Evolutionary conservation across 2,797 vertebrate species (phyloP).

Genomic region (Channallabes apus): DNA sequence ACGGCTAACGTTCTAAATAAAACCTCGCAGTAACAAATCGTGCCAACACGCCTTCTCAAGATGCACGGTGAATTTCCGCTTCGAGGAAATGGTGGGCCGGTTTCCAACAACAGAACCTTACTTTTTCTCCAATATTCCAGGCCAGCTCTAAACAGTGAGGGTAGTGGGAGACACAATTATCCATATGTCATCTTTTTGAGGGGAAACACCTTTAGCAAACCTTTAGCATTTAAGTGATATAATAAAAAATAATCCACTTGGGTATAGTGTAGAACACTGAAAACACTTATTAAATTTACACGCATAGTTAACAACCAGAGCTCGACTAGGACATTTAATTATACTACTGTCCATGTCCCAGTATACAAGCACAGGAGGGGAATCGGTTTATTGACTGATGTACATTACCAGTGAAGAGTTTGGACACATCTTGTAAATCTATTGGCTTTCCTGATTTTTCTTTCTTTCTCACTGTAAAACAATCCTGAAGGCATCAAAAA

Average conservation of each 20-base stretch:
- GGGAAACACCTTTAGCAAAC: background rate
- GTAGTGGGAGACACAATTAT: background rate
- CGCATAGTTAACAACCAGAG: too few relatives aligned
- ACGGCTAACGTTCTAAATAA: background rate
- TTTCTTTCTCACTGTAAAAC: too few relatives aligned
- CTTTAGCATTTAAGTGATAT: conserved; percentile 4
- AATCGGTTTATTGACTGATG: too few relatives aligned
- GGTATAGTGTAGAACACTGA: background rate
- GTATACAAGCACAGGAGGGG: too few relatives aligned
- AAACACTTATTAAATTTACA: background rate
- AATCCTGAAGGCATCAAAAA: too few relatives aligned
- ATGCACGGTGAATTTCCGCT: conserved; percentile 5
- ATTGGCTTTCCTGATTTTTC: too few relatives aligned
- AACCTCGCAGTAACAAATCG: background rate
- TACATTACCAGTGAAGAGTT: too few relatives aligned
- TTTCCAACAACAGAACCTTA: background rate
- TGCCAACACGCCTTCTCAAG: background rate
- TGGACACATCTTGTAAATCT: too few relatives aligned
- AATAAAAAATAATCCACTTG: conserved; percentile 14
- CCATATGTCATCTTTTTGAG: conserved; percentile 14
- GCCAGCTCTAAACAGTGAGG: conserved; percentile 10
- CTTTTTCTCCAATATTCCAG: background rate
- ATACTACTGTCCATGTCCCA: too few relatives aligned
- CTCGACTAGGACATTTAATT: too few relatives aligned
- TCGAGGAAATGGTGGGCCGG: background rate